Percentiles rank a stretch among this genome's conserved stretches.
Evolutionary conservation across 2,888 invertebrate genomes (phyloP).

Genomic region (Gortyna flavago): DNA sequence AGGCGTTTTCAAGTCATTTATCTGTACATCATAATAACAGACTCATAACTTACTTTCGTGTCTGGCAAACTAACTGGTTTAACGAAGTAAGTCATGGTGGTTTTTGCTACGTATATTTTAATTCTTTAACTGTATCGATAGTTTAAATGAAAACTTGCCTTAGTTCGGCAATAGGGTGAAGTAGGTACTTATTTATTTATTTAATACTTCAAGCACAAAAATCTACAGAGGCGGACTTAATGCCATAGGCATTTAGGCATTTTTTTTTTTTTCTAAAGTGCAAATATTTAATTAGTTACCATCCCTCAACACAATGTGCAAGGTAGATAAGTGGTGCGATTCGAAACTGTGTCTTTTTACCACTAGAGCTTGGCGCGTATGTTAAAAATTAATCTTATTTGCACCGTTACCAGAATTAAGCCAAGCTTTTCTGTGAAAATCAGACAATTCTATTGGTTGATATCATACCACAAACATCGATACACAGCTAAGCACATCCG

Average conservation of each 20-base stretch:
- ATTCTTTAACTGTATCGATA: not conserved
- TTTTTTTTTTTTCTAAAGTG: not conserved
- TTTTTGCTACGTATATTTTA: not conserved
- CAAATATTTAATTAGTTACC: not conserved
- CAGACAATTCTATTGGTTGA: not conserved
- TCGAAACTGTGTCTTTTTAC: not conserved
- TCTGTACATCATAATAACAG: constrained; percentile 4
- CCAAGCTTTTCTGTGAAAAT: not conserved
- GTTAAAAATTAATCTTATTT: not conserved
- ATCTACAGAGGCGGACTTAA: too few relatives aligned
- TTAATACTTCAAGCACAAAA: too few relatives aligned
- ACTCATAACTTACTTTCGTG: constrained; percentile 20
- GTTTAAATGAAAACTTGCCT: not conserved
- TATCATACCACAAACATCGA: not conserved
- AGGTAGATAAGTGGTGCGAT: not conserved
- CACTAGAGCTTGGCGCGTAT: not conserved
- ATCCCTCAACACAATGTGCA: not conserved
- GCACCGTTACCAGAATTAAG: not conserved
- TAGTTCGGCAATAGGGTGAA: not conserved
- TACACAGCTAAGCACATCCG: not conserved
- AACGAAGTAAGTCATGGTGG: not conserved
- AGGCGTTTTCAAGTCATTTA: constrained; percentile 19
- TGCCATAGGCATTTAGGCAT: too few relatives aligned
- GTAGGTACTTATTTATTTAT: too few relatives aligned
- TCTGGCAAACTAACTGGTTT: not conserved